Conservation (phyloP, 2,888 invertebrate species). For the Hyposoter didymator region DNA sequence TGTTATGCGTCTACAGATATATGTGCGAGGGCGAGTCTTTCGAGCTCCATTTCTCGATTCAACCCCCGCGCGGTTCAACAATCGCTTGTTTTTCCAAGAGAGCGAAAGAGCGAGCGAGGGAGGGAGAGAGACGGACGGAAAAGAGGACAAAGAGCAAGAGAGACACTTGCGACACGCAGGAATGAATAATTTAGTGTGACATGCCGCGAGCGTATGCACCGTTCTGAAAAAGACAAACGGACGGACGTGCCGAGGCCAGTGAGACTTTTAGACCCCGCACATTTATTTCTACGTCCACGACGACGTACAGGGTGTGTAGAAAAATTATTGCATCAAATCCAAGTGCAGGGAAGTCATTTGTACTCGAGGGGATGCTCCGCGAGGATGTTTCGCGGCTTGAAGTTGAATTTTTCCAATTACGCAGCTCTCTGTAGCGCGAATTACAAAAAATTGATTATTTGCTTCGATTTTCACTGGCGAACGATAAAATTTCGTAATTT, state of each 20-base stretch:
- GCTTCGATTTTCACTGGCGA: too few species aligned
- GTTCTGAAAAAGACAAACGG: constrained; percentile 57
- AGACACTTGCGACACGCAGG: constrained; percentile 71
- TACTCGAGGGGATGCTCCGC: neutral
- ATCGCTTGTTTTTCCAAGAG: constrained; percentile 57
- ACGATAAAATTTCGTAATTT: neutral
- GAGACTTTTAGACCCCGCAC: constrained; percentile 26
- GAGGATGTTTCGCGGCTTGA: neutral
- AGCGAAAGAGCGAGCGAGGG: constrained; percentile 13
- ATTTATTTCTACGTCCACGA: neutral
- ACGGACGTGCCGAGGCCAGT: constrained; percentile 63
- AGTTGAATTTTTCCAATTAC: neutral
- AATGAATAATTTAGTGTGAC: constrained; percentile 76
- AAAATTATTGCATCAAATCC: neutral
- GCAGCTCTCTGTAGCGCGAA: too few species aligned
- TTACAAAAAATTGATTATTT: too few species aligned
- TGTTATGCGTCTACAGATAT: constrained; percentile 36
- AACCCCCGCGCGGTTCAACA: constrained; percentile 47
- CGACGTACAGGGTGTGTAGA: neutral
- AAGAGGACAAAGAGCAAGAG: constrained; percentile 29
- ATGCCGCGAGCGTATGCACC: constrained; percentile 66
- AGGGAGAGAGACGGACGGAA: neutral
- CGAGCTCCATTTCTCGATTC: constrained; percentile 46
- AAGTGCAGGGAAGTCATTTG: neutral
- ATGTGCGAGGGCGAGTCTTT: constrained; percentile 4